Percentiles rank a stretch among this genome's conserved stretches.
phyloP scores from a whole-genome alignment of 2,888 invertebrate species.

The Oxystoma pomonae region DNA sequence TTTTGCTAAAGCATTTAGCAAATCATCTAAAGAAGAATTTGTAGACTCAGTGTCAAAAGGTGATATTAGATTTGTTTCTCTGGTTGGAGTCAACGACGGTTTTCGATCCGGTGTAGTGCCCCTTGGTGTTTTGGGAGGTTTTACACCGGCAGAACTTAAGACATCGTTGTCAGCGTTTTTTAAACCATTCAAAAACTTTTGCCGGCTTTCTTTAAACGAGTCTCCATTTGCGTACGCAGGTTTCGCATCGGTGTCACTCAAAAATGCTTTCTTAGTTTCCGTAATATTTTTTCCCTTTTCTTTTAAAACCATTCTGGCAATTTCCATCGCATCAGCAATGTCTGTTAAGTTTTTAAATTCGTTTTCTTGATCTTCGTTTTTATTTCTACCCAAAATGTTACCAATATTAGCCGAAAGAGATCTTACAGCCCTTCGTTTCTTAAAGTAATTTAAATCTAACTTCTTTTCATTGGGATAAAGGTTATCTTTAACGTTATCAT shows the following conservation, averaged over 20 bases:
- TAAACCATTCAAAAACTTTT: conserved; percentile 42
- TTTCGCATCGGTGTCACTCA: conserved; percentile 44
- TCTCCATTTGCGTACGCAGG: conserved; percentile 34
- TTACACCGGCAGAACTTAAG: conserved; percentile 26
- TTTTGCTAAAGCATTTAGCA: conserved; percentile 67
- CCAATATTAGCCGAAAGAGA: conserved; percentile 83
- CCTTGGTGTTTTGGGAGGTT: conserved; percentile 38
- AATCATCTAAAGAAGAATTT: conserved; percentile 58
- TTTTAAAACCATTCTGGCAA: conserved; percentile 45
- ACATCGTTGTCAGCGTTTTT: conserved; percentile 25
- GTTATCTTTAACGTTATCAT: conserved; percentile 47
- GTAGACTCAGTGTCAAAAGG: conserved; percentile 27
- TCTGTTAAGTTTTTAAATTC: conserved; percentile 41
- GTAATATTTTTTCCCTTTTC: conserved; percentile 45
- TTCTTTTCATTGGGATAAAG: conserved; percentile 8
- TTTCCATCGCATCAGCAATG: conserved; percentile 48
- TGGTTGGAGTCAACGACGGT: conserved; percentile 30
- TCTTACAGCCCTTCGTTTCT: conserved; percentile 75
- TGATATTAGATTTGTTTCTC: conserved; percentile 35
- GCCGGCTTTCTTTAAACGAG: conserved; percentile 42
- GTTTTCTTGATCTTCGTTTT: conserved; percentile 29
- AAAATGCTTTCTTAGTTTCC: too few species aligned
- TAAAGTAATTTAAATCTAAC: conserved; percentile 49
- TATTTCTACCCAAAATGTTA: conserved; percentile 65
- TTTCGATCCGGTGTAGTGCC: conserved; percentile 36